Conservation (phyloP, 1,140 invertebrate genomes). For the Trichoplusia ni region DNA sequence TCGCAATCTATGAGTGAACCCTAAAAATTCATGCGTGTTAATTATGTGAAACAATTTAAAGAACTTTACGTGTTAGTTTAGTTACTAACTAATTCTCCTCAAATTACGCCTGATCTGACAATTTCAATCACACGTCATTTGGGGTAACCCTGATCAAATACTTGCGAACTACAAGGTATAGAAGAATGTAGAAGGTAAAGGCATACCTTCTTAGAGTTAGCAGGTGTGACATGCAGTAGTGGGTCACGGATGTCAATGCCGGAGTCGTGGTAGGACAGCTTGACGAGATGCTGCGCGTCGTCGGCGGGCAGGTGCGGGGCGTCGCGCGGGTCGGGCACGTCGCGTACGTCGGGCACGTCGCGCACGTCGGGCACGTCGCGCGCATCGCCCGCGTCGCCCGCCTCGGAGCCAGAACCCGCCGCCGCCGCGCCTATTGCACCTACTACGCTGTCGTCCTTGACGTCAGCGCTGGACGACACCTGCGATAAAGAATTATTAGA, state of each 20-base stretch:
- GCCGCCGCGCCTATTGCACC: slow-evolving; percentile 31
- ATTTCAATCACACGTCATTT: too few species aligned
- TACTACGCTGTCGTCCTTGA: slow-evolving; percentile 52
- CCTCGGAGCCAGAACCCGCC: slow-evolving; percentile 13
- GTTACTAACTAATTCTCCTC: too few species aligned
- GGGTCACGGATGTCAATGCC: slow-evolving; percentile 93
- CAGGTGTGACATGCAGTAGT: slow-evolving; percentile 68
- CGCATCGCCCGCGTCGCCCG: slow-evolving; percentile 46
- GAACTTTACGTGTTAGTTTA: not conserved
- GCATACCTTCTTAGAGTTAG: slow-evolving; percentile 70
- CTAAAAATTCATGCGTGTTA: slow-evolving; percentile 37
- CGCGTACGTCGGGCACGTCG: slow-evolving; percentile 20
- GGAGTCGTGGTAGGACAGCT: slow-evolving; percentile 93
- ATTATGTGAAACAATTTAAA: not conserved
- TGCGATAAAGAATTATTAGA: slow-evolving; percentile 12
- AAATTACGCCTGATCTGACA: too few species aligned
- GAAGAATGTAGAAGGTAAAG: too few species aligned
- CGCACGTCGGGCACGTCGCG: slow-evolving; percentile 43
- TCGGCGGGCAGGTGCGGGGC: slow-evolving; percentile 43
- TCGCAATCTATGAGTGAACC: slow-evolving; percentile 43
- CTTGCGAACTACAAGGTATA: too few species aligned
- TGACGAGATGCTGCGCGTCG: slow-evolving; percentile 82
- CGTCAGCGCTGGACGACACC: slow-evolving; percentile 66
- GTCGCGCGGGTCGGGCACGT: slow-evolving; percentile 21
- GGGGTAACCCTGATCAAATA: too few species aligned